Percentiles rank a stretch among this genome's conserved stretches.
These are phyloP conservation scores for Epinotia nisella DNA, from an alignment of 2,888 invertebrate species.

Conservation along the genomic window DNA sequence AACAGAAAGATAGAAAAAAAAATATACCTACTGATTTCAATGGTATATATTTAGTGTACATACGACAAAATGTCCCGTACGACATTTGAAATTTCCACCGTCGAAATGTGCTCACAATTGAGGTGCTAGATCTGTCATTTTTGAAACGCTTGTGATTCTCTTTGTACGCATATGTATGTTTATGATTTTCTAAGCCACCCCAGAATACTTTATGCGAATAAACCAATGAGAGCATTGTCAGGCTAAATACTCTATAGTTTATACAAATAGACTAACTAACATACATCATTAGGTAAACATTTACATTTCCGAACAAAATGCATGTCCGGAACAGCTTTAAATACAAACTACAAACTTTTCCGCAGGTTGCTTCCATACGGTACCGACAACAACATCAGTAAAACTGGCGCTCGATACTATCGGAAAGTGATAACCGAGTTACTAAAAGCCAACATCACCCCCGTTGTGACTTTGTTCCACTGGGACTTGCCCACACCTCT, in stretches of 20 bases:
- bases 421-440: constrained; percentile 89
- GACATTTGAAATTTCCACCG: too few species aligned
- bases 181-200: too few species aligned
- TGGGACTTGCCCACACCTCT: constrained; percentile 84
- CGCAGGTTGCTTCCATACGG: constrained; percentile 88
- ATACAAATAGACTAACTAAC: neutral
- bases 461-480: constrained; percentile 88
- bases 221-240: too few species aligned
- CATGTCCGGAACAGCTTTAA: neutral
- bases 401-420: constrained; percentile 89
- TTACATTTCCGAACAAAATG: neutral
- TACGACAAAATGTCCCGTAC: too few species aligned
- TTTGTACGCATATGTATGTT: too few species aligned
- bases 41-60: too few species aligned
- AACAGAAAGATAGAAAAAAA: too few species aligned
- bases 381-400: constrained; percentile 86
- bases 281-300: neutral
- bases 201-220: too few species aligned
- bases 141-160: too few species aligned
- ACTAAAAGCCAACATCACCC: constrained; percentile 86
- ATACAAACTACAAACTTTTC: constrained; percentile 3
- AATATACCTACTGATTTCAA: too few species aligned
- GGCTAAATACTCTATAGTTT: neutral
- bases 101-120: too few species aligned
- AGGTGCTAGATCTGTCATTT: too few species aligned